Conservation (phyloP, 2,797 vertebrate genomes). For the Champsocephalus esox region DNA sequence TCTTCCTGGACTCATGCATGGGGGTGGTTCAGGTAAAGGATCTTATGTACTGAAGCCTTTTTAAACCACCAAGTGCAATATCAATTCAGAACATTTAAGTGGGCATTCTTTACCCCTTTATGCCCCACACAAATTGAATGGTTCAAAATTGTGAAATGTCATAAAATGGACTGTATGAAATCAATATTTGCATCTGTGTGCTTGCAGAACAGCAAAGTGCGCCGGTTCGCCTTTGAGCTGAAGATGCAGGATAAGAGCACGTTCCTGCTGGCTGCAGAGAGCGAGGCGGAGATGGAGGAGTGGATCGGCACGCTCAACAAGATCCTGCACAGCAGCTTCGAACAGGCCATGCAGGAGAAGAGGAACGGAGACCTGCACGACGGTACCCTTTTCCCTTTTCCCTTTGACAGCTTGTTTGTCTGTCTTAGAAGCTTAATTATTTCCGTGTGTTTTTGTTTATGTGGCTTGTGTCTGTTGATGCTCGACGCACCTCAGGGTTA, state of each 20-base stretch:
- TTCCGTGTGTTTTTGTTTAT: neutral
- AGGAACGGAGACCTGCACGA: constrained; percentile 94
- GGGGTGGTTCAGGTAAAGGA: constrained; percentile 93
- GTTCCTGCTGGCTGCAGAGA: constrained; percentile 95
- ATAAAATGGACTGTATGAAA: neutral
- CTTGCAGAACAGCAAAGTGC: constrained; percentile 94
- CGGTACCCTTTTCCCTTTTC: constrained; percentile 76
- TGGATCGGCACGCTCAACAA: constrained; percentile 95
- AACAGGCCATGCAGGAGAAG: constrained; percentile 96
- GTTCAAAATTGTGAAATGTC: no score
- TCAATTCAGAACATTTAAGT: neutral
- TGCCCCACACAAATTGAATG: no score
- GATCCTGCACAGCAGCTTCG: constrained; percentile 97
- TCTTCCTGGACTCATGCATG: constrained; percentile 99
- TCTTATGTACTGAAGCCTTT: neutral
- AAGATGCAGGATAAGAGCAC: constrained; percentile 99
- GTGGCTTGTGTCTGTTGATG: constrained; percentile 6
- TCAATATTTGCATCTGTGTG: constrained; percentile 10
- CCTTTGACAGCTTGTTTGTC: neutral
- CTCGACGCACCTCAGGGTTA: constrained; percentile 24
- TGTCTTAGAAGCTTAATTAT: neutral
- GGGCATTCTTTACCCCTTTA: neutral
- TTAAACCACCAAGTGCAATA: neutral
- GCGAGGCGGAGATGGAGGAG: constrained; percentile 96
- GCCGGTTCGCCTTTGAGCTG: constrained; percentile 96